These are phyloP conservation scores for Hirtodrosophila confusa DNA, from an alignment of 2,888 invertebrate species.

Conservation along the genomic window DNA sequence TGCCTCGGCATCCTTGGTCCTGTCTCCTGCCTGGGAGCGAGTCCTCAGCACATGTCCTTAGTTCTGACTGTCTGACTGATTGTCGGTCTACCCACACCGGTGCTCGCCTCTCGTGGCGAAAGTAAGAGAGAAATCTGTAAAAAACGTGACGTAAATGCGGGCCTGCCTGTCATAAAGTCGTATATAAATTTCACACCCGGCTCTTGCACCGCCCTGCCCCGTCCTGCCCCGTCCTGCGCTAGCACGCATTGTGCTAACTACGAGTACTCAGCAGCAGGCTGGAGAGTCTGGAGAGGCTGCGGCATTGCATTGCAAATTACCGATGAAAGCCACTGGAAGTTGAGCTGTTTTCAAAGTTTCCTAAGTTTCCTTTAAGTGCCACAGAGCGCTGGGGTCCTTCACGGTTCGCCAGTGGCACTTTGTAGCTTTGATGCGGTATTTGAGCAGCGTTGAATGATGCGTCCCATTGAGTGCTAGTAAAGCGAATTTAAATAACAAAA, in stretches of 20 bases:
- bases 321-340: slow-evolving; percentile 35
- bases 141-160: slow-evolving; percentile 64
- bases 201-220: neutral
- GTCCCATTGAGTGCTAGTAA: slow-evolving; percentile 16
- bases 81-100: slow-evolving; percentile 13
- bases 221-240: neutral
- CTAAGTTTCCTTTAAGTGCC: slow-evolving; percentile 7
- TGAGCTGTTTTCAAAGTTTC: slow-evolving; percentile 13
- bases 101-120: neutral
- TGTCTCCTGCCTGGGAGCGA: neutral
- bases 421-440: slow-evolving; percentile 48
- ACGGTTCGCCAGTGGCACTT: slow-evolving; percentile 26
- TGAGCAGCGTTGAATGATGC: slow-evolving; percentile 23
- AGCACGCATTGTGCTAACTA: slow-evolving; percentile 45
- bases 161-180: slow-evolving; percentile 21
- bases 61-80: slow-evolving; percentile 17
- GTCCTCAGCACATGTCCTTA: slow-evolving; percentile 9
- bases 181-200: slow-evolving; percentile 47
- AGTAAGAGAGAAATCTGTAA: slow-evolving; percentile 45
- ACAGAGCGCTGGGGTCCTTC: slow-evolving; percentile 14
- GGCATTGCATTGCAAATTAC: slow-evolving; percentile 40
- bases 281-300: slow-evolving; percentile 10
- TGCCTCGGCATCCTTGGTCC: slow-evolving; percentile 14
- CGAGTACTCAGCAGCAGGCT: slow-evolving; percentile 38
- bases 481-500: slow-evolving; percentile 43